Percentiles rank a stretch among this genome's conserved stretches.
These are phyloP conservation scores for Hydraecia micacea DNA, from an alignment of 2,888 invertebrate species.

Conservation along the genomic window DNA sequence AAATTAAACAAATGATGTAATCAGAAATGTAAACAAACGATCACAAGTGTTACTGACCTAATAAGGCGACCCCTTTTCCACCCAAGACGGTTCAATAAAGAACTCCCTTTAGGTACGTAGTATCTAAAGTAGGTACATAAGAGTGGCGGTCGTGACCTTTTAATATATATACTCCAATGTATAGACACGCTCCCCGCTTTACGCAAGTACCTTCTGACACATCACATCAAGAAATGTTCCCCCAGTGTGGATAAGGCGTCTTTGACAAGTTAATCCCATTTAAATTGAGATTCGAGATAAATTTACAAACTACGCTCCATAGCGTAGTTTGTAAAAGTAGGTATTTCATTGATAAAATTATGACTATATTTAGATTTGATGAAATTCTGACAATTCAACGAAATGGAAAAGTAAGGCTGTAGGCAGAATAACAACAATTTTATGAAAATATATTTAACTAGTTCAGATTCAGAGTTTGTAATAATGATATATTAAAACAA, in stretches of 20 bases:
- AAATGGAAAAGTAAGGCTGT: neutral
- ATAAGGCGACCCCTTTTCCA: slow-evolving; percentile 88
- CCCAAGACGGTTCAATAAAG: slow-evolving; percentile 89
- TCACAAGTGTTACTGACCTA: slow-evolving; percentile 87
- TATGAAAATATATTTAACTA: slow-evolving; percentile 1
- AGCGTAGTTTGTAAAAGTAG: slow-evolving; percentile 24
- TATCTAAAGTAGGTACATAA: slow-evolving; percentile 82
- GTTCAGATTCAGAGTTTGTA: neutral
- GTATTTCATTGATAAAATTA: slow-evolving; percentile 33
- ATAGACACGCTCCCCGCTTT: slow-evolving; percentile 77
- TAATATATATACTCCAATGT: slow-evolving; percentile 79
- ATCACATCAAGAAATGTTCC: slow-evolving; percentile 76
- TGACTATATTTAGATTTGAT: slow-evolving; percentile 12
- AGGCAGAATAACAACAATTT: neutral
- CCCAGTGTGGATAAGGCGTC: slow-evolving; percentile 68
- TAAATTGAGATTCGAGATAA: slow-evolving; percentile 31
- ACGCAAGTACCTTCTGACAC: slow-evolving; percentile 76
- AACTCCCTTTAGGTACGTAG: slow-evolving; percentile 87
- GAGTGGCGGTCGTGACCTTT: slow-evolving; percentile 88
- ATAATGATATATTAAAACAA: neutral
- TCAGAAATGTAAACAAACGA: slow-evolving; percentile 59
- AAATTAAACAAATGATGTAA: slow-evolving; percentile 29
- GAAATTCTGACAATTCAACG: slow-evolving; percentile 29
- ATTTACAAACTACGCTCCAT: too few relatives aligned
- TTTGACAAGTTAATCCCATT: slow-evolving; percentile 34